A percentile compares a stretch with the other conserved stretches of the same genome.
Conservation (phyloP, 1,140 invertebrate species). For the Calephelis virginiensis region DNA sequence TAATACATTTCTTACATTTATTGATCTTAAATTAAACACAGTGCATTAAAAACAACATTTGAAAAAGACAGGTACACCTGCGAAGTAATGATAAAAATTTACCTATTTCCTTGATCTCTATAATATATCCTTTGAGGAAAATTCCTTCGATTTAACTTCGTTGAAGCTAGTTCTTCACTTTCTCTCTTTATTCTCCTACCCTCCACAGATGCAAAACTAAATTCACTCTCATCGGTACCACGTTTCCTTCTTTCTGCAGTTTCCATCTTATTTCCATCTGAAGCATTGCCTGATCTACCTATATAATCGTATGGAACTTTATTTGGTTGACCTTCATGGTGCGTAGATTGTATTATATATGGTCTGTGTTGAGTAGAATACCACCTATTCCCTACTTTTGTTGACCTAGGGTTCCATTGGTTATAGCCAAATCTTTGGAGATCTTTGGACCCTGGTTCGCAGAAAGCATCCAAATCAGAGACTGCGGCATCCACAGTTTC, state of each 20-base stretch:
- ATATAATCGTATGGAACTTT: slow-evolving; percentile 22
- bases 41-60: too few species aligned
- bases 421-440: not conserved
- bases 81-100: too few species aligned
- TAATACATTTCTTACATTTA: too few species aligned
- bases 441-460: slow-evolving; percentile 21
- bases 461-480: slow-evolving; percentile 46
- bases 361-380: slow-evolving; percentile 55
- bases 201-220: too few species aligned
- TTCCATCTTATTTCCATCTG: slow-evolving; percentile 17
- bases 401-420: slow-evolving; percentile 32
- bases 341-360: slow-evolving; percentile 37
- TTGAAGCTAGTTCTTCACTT: too few species aligned
- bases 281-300: slow-evolving; percentile 30
- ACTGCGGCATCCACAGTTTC: slow-evolving; percentile 37
- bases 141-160: too few species aligned
- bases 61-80: too few species aligned
- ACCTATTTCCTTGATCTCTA: too few species aligned
- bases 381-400: slow-evolving; percentile 37
- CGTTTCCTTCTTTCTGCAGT: slow-evolving; percentile 4
- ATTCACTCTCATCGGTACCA: too few species aligned
- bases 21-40: too few species aligned
- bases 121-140: too few species aligned
- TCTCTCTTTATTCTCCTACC: too few species aligned
- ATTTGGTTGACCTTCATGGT: slow-evolving; percentile 28